A percentile compares a stretch with the other conserved stretches of the same genome.
Conservation (phyloP, 1,140 invertebrate genomes). For the Geopemphigus sp. region DNA sequence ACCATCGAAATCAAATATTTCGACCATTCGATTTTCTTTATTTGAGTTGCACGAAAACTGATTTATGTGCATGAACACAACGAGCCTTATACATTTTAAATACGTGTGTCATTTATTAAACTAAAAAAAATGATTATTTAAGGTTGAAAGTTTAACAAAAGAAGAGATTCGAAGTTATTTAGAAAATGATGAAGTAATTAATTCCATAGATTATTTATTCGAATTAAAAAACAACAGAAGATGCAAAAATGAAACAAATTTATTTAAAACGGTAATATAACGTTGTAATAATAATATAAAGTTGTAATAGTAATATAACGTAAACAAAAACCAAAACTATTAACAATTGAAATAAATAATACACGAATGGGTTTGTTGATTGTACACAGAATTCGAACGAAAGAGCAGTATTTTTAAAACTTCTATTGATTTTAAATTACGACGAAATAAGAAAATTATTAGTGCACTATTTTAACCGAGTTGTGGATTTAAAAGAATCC, state of each 20-base stretch:
- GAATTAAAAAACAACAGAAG: conserved; percentile 34
- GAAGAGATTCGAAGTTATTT: conserved; percentile 34
- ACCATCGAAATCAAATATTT: too few relatives aligned
- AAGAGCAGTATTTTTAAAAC: not conserved
- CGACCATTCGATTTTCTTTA: not conserved
- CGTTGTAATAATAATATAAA: not conserved
- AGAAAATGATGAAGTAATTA: conserved; percentile 42
- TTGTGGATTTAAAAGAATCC: conserved; percentile 40
- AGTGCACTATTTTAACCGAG: conserved; percentile 20
- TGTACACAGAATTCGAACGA: conserved; percentile 25
- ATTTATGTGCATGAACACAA: not conserved
- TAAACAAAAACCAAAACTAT: too few relatives aligned
- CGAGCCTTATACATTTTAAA: not conserved
- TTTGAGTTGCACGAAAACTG: not conserved
- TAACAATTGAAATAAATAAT: not conserved
- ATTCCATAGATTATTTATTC: conserved; percentile 35
- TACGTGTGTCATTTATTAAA: not conserved
- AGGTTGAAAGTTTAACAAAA: conserved; percentile 30
- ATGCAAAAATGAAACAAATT: not conserved
- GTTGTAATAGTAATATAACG: too few relatives aligned
- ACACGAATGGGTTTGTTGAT: not conserved
- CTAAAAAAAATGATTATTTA: too few relatives aligned
- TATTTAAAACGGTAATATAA: conserved; percentile 12
- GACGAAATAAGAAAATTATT: conserved; percentile 21
- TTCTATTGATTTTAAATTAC: not conserved